Conservation (phyloP, 2,888 invertebrate species). For the Neocrepidodera transversa region DNA sequence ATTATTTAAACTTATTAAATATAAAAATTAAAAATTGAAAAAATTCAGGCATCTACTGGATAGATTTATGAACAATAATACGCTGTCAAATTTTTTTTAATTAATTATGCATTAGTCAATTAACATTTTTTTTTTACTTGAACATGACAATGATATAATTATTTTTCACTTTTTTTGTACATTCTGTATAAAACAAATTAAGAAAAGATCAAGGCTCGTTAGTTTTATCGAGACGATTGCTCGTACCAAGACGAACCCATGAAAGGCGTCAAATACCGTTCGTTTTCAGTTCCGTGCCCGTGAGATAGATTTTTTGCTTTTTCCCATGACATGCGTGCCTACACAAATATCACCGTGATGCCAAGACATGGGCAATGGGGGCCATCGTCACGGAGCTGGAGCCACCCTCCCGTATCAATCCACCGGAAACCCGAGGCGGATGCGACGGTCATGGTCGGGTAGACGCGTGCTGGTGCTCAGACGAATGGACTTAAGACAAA, state of each 20-base stretch:
- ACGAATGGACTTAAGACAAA: slow-evolving; percentile 9
- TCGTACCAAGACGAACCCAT: neutral
- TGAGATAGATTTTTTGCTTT: neutral
- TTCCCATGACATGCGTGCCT: slow-evolving; percentile 5
- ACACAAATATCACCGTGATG: neutral
- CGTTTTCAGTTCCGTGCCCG: neutral
- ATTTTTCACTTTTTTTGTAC: no score
- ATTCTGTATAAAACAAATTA: no score
- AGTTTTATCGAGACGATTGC: no score
- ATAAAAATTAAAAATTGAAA: no score
- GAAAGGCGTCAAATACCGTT: neutral
- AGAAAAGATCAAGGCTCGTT: no score
- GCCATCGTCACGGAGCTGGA: slow-evolving; percentile 6
- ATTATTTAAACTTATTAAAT: no score
- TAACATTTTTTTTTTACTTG: no score
- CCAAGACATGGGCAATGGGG: neutral
- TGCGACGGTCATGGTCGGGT: slow-evolving; percentile 54
- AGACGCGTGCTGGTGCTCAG: slow-evolving; percentile 24
- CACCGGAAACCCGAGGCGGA: slow-evolving; percentile 56
- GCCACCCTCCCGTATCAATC: slow-evolving; percentile 28
- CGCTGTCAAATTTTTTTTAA: no score
- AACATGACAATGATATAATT: no score
- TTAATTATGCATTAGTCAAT: no score
- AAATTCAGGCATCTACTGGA: no score
- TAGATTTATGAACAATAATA: no score